phyloP scores from a whole-genome alignment of 2,113 vertebrate genomes.

The Mus musculus region DNA sequence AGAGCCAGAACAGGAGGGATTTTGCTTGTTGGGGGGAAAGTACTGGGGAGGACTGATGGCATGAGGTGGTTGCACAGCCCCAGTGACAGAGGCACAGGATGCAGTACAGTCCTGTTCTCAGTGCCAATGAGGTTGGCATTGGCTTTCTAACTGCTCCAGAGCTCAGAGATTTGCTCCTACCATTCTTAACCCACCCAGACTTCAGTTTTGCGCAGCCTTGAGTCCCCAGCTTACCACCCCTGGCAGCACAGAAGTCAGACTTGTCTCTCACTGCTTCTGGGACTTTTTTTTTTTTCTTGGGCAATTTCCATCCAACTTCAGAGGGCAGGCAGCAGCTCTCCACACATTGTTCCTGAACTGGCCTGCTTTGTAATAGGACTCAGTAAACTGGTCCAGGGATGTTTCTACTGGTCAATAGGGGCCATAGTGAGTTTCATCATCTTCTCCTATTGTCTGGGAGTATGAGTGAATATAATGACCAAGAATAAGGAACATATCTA shows the following conservation, averaged over 20 bases:
- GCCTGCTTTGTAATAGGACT: not conserved
- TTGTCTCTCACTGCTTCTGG: not conserved
- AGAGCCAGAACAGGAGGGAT: not conserved
- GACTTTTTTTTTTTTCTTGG: not conserved
- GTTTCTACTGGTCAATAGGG: not conserved
- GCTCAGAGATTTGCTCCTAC: not conserved
- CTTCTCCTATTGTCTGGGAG: not conserved
- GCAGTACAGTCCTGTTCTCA: fast-evolving
- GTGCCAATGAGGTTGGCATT: fast-evolving
- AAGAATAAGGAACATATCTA: not conserved
- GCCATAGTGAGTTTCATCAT: not conserved
- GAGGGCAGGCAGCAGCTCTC: not conserved
- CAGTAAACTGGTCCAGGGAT: not conserved
- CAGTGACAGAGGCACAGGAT: not conserved
- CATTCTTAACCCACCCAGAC: not conserved
- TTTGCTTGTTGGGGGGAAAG: not conserved
- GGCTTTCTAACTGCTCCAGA: not conserved
- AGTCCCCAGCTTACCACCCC: not conserved
- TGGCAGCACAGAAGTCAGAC: not conserved
- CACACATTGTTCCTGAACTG: not conserved
- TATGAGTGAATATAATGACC: not conserved
- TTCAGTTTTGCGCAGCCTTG: not conserved
- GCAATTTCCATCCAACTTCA: not conserved
- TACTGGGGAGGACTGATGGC: not conserved
- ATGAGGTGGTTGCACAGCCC: not conserved